These are phyloP conservation scores for Synanceia verrucosa DNA, from an alignment of 2,797 vertebrate species.

Conservation along the genomic window DNA sequence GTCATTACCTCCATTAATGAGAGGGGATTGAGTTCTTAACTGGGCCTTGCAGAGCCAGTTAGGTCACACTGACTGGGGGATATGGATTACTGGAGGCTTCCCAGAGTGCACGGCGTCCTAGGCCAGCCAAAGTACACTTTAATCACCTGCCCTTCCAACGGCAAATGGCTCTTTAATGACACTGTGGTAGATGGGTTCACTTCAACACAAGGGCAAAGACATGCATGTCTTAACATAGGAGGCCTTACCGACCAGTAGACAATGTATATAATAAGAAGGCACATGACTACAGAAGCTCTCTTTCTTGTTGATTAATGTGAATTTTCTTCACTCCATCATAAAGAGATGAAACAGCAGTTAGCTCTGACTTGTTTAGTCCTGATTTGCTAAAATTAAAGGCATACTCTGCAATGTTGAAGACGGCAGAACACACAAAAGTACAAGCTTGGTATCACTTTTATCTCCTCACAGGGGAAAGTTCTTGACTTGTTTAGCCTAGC, in stretches of 20 bases:
- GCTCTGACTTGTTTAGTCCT: neutral
- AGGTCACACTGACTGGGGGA: constrained; percentile 73
- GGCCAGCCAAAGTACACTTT: constrained; percentile 72
- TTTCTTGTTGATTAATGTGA: neutral
- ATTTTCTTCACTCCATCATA: neutral
- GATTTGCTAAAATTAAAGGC: neutral
- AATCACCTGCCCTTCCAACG: constrained; percentile 77
- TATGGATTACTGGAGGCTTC: constrained; percentile 75
- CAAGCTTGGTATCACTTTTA: neutral
- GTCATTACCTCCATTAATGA: constrained; percentile 85
- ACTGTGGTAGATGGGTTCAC: constrained; percentile 60
- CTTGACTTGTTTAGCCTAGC: neutral
- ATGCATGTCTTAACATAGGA: constrained; percentile 32
- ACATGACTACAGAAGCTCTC: neutral
- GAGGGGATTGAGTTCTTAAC: constrained; percentile 81
- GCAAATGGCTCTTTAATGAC: constrained; percentile 77
- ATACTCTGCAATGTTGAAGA: neutral
- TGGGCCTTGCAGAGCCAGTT: constrained; percentile 66
- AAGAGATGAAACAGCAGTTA: neutral
- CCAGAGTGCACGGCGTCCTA: constrained; percentile 54
- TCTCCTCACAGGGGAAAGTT: neutral
- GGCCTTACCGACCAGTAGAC: neutral
- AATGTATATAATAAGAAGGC: constrained; percentile 1
- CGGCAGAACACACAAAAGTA: too few species aligned
- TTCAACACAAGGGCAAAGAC: constrained; percentile 63